These are phyloP conservation scores for Phylloscopus collybita DNA, from an alignment of 2,797 vertebrate genomes.

Conservation along the genomic window DNA sequence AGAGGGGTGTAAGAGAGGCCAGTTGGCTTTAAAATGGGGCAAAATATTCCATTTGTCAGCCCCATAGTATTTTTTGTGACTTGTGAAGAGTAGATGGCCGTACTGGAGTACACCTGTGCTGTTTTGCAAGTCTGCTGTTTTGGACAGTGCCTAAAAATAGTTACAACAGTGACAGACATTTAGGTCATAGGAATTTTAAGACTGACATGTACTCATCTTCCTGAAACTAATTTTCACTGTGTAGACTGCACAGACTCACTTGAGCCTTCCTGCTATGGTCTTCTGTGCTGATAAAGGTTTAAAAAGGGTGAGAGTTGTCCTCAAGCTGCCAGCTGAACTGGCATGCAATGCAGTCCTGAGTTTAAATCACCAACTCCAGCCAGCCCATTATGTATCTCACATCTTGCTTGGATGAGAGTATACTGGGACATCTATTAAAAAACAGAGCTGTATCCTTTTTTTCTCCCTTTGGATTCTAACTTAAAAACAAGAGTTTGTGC, in stretches of 20 bases:
- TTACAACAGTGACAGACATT: not conserved
- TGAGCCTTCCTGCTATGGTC: not conserved
- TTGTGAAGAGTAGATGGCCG: not conserved
- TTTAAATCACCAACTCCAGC: not conserved
- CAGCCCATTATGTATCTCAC: not conserved
- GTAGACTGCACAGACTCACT: not conserved
- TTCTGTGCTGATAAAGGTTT: not conserved
- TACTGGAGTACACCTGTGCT: not conserved
- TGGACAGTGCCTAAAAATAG: not conserved
- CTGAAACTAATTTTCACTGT: not conserved
- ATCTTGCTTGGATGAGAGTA: not conserved
- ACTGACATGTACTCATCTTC: not conserved
- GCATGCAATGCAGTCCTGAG: not conserved
- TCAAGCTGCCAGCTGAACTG: not conserved
- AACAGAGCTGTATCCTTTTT: not conserved
- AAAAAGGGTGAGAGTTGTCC: not conserved
- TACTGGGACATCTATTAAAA: not conserved
- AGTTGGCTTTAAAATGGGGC: not conserved
- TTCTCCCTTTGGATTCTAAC: not conserved
- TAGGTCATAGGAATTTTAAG: not conserved
- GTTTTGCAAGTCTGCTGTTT: not conserved
- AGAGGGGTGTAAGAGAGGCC: not conserved
- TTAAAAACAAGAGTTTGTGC: not conserved
- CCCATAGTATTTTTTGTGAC: not conserved
- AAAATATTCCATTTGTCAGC: not conserved